Evolutionary conservation across 2,797 vertebrate species (phyloP).

Genomic region (Taenioides sp.): DNA sequence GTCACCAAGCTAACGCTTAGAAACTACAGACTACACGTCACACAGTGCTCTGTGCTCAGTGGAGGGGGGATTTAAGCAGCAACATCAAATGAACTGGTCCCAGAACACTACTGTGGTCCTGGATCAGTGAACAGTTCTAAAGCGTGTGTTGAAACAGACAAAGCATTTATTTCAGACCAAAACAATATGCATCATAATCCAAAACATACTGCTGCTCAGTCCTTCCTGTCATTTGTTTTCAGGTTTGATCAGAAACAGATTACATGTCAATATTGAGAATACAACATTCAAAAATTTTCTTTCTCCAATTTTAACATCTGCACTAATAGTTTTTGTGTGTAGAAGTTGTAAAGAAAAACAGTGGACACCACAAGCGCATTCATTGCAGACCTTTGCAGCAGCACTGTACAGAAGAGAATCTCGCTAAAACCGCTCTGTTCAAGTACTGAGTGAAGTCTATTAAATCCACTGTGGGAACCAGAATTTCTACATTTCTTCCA

Average conservation of each 20-base stretch:
- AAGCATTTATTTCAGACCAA: conserved; percentile 99
- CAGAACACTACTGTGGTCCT: conserved; percentile 61
- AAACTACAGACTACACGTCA: conserved; percentile 66
- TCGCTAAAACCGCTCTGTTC: conserved; percentile 82
- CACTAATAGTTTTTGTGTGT: conserved; percentile 79
- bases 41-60: conserved; percentile 61
- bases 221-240: conserved; percentile 79
- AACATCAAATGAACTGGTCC: conserved; percentile 61
- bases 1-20: conserved; percentile 66
- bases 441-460: conserved; percentile 82
- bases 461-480: conserved; percentile 84
- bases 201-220: conserved; percentile 69
- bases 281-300: conserved; percentile 87
- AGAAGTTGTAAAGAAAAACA: conserved; percentile 78
- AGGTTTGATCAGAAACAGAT: conserved; percentile 91
- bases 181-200: conserved; percentile 96
- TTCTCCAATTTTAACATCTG: conserved; percentile 72
- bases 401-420: conserved; percentile 83
- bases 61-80: conserved; percentile 66
- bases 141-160: conserved; percentile 96
- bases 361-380: conserved; percentile 91
- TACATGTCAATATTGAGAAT: conserved; percentile 95
- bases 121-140: conserved; percentile 95
- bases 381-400: conserved; percentile 91
- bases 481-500: conserved; percentile 93